Evolutionary conservation across 64 coral and sea anemone genomes (phyloP), one percentile per base, ranked within the genome.

Genomic region (Porites lutea): DNA sequence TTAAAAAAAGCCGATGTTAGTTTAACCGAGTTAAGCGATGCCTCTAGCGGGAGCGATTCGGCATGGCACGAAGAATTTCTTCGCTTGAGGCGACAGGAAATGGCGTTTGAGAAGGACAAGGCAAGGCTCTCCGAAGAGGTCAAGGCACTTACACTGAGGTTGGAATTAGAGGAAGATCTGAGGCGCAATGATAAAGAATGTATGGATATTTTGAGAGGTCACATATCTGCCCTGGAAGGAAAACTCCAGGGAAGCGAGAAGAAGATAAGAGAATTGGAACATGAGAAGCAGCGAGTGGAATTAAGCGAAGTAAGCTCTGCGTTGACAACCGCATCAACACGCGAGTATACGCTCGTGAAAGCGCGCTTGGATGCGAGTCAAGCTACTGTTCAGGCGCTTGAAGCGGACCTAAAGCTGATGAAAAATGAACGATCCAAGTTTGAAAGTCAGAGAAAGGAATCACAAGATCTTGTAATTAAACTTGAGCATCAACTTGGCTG

Each of bases 181-280:
- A 72, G 93, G 27, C 89, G 93, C 8, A 95, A 95, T 53, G 93
- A 95, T 79, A 95, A 95, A 75, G 93, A 95, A 67, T 95, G 93
- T 67, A 95, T 95, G 89, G 93, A 95, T 87, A 95, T 95, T 72
- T 71, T 95, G 57, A 70, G 93, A 87, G 74, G 83, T 47, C 93
- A 95, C 82, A 95, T 95, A 18, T 86, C 82, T 68, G 71, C 85
- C 52, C 74, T 95, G 15, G 93, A 95, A 66, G 93, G 89, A 59
- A 95, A 95, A 77, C 93, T 95, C 2, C 93, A 95, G 19, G 79
- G 79, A 58, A 95, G 88, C 48, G 93, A 95, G 21, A 91, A 89
- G 37, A 63, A 61, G 20, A 75, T 83, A 1, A 72, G 93, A 16
- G 93, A 95, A 45, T 63, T 85, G 2, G 93, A 95, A 63, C 93